phyloP scores from a whole-genome alignment of 1,140 invertebrate species.

The Ridgeia piscesae region DNA sequence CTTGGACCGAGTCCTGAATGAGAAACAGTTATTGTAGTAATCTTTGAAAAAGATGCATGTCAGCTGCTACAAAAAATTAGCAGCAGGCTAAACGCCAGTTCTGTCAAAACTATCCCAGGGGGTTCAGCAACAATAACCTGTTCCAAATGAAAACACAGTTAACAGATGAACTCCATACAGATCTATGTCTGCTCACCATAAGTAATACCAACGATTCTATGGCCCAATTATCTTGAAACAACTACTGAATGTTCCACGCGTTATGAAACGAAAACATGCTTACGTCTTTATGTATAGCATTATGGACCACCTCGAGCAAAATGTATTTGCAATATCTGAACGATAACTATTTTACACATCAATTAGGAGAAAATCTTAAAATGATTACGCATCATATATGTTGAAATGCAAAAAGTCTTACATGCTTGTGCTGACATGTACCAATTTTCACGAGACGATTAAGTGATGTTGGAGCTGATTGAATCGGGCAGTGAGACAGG shows the following conservation, averaged over 20 bases:
- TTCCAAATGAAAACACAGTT: slow-evolving; percentile 1
- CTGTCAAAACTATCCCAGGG: neutral
- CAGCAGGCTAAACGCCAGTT: neutral
- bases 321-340: neutral
- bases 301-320: neutral
- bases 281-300: neutral
- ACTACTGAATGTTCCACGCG: neutral
- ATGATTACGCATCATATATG: slow-evolving; percentile 1
- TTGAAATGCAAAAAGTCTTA: slow-evolving; percentile 6
- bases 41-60: neutral
- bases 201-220: neutral
- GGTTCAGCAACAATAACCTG: slow-evolving; percentile 4
- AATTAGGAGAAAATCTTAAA: neutral
- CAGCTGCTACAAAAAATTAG: neutral
- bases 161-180: neutral
- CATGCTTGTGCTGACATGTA: slow-evolving; percentile 4
- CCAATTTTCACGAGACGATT: neutral
- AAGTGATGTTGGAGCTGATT: neutral
- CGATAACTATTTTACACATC: neutral
- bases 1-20: neutral
- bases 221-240: neutral
- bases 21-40: neutral
- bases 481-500: slow-evolving; percentile 3
- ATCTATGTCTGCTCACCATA: neutral
- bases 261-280: slow-evolving; percentile 6